These are phyloP conservation scores for Schizothorax lantsangensis DNA, from an alignment of 2,797 vertebrate species.

Conservation along the genomic window DNA sequence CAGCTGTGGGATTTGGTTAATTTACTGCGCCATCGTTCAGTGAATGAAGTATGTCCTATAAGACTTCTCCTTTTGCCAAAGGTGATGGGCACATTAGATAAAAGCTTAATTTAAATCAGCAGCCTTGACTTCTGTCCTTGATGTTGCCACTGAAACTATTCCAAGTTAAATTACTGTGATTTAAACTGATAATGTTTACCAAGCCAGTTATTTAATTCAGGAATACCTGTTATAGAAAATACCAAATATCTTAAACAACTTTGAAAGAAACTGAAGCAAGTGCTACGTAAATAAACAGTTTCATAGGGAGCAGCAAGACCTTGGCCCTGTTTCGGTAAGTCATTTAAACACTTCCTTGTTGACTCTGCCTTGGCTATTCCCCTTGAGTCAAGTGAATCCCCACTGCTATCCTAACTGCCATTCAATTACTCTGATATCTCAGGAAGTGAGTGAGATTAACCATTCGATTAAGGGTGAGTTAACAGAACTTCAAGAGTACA, in stretches of 20 bases:
- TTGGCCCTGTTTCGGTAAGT: conserved; percentile 1
- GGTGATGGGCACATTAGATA: conserved; percentile 69
- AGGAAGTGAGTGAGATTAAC: conserved; percentile 31
- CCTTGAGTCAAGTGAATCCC: conserved; percentile 2
- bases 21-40: conserved; percentile 77
- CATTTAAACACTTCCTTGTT: conserved; percentile 40
- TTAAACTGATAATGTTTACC: conserved; percentile 13
- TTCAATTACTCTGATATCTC: conserved; percentile 33
- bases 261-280: background rate
- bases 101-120: conserved; percentile 70
- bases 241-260: background rate
- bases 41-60: conserved; percentile 71
- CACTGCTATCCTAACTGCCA: conserved; percentile 16
- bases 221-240: background rate
- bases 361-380: conserved; percentile 25
- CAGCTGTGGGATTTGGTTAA: conserved; percentile 78
- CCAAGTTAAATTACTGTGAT: conserved; percentile 20
- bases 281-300: background rate
- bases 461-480: conserved; percentile 13
- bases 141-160: conserved; percentile 37
- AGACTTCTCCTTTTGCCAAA: conserved; percentile 70
- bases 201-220: conserved; percentile 10
- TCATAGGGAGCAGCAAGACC: background rate
- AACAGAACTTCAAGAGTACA: conserved; percentile 20
- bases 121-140: conserved; percentile 58